Base-by-base conservation (phyloP, 2,797 vertebrate genomes). In the Gambusia yucatana region DNA sequence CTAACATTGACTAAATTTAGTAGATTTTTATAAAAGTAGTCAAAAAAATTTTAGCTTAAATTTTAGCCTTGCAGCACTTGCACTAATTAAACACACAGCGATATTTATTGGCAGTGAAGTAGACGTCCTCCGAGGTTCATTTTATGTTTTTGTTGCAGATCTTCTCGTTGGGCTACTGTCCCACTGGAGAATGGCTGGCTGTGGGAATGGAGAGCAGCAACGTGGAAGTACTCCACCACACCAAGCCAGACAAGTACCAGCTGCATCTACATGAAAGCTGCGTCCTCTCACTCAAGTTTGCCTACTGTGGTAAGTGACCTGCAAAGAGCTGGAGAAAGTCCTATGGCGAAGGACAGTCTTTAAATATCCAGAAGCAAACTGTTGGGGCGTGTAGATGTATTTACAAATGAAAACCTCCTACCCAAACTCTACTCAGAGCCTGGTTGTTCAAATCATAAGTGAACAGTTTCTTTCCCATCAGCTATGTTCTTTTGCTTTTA, bases 201-300 rank as follows among this genome's bases (percentile, higher is more conserved):
- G 98, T 99, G 89, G 98, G 98, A 72, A 98, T 99, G 98, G 98
- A 98, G 94, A 99, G 98, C 95, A 99, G 98, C 93, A 99, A 98
- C 0, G 98, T 99, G 92, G 98, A 99, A 79, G 97, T 99, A 10
- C 94, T 99, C 74, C 98, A 99, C 93, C 97, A 98, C 94, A 98
- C 97, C 77, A 99, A 99, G 76, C 97, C 98, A 0, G 98, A 99
- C 95, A 99, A 99, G 82, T 99, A 99, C 92, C 98, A 99, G 96
- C 97, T 99, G 78, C 98, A 98, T 92, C 96, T 99, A 80, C 98
- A 99, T 0, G 98, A 99, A 94, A 99, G 98, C 96, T 99, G 98
- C 0, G 98, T 99, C 81, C 98, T 99, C 3, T 99, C 98, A 4
- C 97, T 99, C 85, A 99, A 99, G 89, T 99, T 99, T 0, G 98